Evolutionary conservation across 2,888 invertebrate genomes (phyloP).

Genomic region (Microctonus brassicae): DNA sequence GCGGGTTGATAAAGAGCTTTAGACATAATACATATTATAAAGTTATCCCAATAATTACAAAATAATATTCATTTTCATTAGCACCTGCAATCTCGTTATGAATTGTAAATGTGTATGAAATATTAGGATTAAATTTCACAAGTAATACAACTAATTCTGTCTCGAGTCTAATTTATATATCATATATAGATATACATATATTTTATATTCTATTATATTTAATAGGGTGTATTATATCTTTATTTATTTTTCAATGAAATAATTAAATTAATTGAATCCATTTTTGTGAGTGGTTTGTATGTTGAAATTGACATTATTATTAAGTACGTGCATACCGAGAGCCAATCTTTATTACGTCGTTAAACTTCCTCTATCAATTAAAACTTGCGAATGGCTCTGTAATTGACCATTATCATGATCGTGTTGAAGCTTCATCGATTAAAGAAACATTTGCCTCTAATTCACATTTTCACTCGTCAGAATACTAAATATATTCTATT

Average conservation of each 20-base stretch:
- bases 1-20: not conserved
- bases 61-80: not conserved
- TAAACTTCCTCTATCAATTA: conserved; percentile 37
- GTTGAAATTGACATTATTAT: too few relatives aligned
- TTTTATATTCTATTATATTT: too few relatives aligned
- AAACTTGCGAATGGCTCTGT: conserved; percentile 13
- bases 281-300: too few relatives aligned
- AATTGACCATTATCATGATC: conserved; percentile 36
- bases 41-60: not conserved
- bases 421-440: conserved; percentile 6
- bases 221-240: too few relatives aligned
- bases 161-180: too few relatives aligned
- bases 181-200: too few relatives aligned
- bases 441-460: conserved; percentile 6
- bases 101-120: too few relatives aligned
- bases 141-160: too few relatives aligned
- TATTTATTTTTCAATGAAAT: too few relatives aligned
- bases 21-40: not conserved
- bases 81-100: not conserved
- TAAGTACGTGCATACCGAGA: conserved; percentile 2
- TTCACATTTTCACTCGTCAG: not conserved
- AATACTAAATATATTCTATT: not conserved
- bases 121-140: too few relatives aligned
- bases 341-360: conserved; percentile 24
- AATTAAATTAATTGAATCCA: too few relatives aligned